Evolutionary conservation across 2,888 invertebrate species (phyloP), one percentile per base, ranked within the genome.

Genomic region (Dryobota labecula): DNA sequence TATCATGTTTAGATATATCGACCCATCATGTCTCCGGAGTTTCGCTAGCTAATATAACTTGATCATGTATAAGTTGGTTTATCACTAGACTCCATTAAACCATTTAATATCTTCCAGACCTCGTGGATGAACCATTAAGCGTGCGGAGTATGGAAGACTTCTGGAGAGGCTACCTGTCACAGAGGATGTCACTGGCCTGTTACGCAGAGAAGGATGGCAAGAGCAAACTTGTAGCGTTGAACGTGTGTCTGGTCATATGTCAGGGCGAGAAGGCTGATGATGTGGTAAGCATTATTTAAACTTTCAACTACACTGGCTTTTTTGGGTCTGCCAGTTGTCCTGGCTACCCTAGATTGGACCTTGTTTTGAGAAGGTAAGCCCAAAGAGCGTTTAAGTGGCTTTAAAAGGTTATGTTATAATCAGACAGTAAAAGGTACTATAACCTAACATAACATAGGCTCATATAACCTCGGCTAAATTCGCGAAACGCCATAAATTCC

Each of bases 181-280:
- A 90, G 68, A 87, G 94, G 9, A 92, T 91, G 88, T 90, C 90
- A 38, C 84, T 94, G 0, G 95, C 88, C 0, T 94, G 94, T 76
- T 95, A 94, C 61, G 86, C 83, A 4, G 88, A 88, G 13, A 85
- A 85, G 9, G 74, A 89, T 4, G 94, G 92, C 0, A 65, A 76
- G 53, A 92, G 86, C 57, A 89, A 84, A 0, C 84, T 95, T 4
- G 92, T 88, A 0, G 94, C 90, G 0, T 61, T 94, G 0, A 95
- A 95, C 58, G 91, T 90, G 0, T 94, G 94, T 75, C 54, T 90
- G 0, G 91, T 91, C 0, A 66, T 57, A 0, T 77, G 82, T 30
- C 65, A 78, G 60, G 90, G 83, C 6, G 90, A 89, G 0, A 62
- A 88, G 0, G 43, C 73, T 5, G 57, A 88, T 18, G 82, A 77